Conservation (phyloP, 2,113 vertebrate species). For the Tachysurus vachellii region DNA sequence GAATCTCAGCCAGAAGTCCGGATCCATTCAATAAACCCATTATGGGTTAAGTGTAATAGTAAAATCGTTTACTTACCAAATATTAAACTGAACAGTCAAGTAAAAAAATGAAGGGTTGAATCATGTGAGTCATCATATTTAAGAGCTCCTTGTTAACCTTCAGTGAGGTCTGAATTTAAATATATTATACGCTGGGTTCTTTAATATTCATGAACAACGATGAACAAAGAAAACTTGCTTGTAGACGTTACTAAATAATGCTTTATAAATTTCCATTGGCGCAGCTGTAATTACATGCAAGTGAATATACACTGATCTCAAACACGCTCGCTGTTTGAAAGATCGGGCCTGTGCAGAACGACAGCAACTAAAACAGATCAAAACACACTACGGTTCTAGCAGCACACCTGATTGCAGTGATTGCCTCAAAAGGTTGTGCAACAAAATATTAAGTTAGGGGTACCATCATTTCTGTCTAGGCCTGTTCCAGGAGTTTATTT, state of each 20-base stretch:
- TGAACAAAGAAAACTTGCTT: constrained; percentile 13
- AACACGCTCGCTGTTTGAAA: not conserved
- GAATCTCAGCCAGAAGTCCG: too few species aligned
- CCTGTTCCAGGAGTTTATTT: too few species aligned
- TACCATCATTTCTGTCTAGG: too few species aligned
- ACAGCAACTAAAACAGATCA: constrained; percentile 15
- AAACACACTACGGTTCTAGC: not conserved
- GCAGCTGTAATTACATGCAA: constrained; percentile 21
- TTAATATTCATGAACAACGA: constrained; percentile 28
- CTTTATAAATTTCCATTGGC: constrained; percentile 10
- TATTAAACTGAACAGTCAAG: not conserved
- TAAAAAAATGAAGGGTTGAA: not conserved
- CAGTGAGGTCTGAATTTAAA: not conserved
- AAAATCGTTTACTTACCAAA: not conserved
- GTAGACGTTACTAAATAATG: constrained; percentile 1
- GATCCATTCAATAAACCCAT: too few species aligned
- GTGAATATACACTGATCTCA: not conserved
- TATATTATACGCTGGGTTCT: not conserved
- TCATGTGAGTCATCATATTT: not conserved
- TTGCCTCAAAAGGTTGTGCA: too few species aligned
- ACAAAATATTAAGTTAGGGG: too few species aligned
- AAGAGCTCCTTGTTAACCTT: constrained; percentile 26
- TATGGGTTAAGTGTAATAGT: too few species aligned
- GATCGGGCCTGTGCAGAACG: not conserved
- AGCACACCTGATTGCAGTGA: too few species aligned